Percentiles rank a stretch among this genome's conserved stretches.
Conservation (phyloP, 1,140 invertebrate genomes). For the Caenorhabditis elegans region WBcel235 BX284605.5:19902001-19902500, state of each 20-base stretch:
- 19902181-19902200: constrained; percentile 75
- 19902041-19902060: too few species aligned
- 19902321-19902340: background rate
- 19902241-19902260: background rate
- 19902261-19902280: too few species aligned
- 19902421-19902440: too few species aligned
- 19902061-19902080: too few species aligned
- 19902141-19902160: constrained; percentile 82
- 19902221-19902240: constrained; percentile 88
- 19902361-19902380: too few species aligned
- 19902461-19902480: background rate
- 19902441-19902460: too few species aligned
- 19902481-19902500: constrained; percentile 49
- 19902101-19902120: background rate
- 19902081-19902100: background rate
- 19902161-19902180: constrained; percentile 68
- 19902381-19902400: too few species aligned
- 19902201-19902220: constrained; percentile 86
- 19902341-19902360: background rate
- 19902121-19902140: background rate
- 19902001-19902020: too few species aligned
- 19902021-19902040: too few species aligned
- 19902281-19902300: too few species aligned
- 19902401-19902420: too few species aligned
- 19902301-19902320: too few species aligned